phyloP scores from a whole-genome alignment of 2,797 vertebrate species.

The Pampus argenteus region DNA sequence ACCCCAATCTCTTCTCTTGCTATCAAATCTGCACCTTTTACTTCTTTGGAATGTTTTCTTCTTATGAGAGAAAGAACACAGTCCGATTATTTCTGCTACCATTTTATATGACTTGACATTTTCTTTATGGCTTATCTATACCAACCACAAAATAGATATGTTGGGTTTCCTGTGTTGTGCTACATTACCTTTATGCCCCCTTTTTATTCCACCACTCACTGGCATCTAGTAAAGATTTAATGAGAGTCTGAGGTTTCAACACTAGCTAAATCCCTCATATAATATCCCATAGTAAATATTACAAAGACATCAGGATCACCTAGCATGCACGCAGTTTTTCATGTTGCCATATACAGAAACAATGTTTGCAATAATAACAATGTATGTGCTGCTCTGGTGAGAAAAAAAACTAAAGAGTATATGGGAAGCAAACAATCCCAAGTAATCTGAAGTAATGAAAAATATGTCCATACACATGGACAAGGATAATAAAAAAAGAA shows the following conservation, averaged over 20 bases:
- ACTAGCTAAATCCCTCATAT: constrained; percentile 5
- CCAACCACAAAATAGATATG: not conserved
- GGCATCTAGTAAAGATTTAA: too few species aligned
- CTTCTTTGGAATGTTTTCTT: too few species aligned
- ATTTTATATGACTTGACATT: not conserved
- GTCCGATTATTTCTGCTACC: not conserved
- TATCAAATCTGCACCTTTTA: too few species aligned
- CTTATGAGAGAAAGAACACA: too few species aligned
- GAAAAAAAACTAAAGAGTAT: not conserved
- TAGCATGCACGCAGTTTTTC: not conserved
- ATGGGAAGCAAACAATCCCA: constrained; percentile 19
- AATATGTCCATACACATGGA: not conserved
- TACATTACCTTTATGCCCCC: not conserved
- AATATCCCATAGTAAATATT: constrained; percentile 20
- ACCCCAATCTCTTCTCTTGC: too few species aligned
- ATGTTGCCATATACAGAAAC: not conserved
- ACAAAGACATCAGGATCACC: not conserved
- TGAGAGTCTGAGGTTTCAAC: constrained; percentile 7
- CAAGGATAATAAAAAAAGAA: not conserved
- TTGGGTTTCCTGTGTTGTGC: not conserved
- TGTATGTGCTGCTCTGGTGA: not conserved
- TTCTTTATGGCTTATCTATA: not conserved
- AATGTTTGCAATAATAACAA: not conserved
- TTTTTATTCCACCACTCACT: not conserved
- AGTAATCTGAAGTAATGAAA: constrained; percentile 8